Conservation (phyloP, 2,888 invertebrate species). For the Odontocolon sp. region DNA sequence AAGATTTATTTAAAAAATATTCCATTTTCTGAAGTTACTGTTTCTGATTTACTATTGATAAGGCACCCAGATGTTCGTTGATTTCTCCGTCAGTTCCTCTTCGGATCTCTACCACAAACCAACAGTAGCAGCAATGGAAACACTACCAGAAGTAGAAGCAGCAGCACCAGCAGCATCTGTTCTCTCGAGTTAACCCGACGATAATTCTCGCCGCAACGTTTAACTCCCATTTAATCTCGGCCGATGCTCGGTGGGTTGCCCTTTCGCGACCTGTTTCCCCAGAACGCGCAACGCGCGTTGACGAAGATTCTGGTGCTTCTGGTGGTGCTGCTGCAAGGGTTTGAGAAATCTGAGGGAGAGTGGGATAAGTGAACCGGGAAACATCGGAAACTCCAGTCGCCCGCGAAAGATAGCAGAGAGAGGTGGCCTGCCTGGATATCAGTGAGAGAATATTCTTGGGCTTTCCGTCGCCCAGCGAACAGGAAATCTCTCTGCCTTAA, state of each 20-base stretch:
- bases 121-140: too few relatives aligned
- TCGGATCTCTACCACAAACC: too few relatives aligned
- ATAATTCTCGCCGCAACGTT: constrained; percentile 34
- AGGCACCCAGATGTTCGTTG: too few relatives aligned
- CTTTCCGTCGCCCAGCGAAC: constrained; percentile 1
- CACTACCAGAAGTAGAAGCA: constrained; percentile 1
- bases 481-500: constrained; percentile 33
- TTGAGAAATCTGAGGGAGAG: not conserved
- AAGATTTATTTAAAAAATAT: too few relatives aligned
- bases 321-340: not conserved
- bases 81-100: too few relatives aligned
- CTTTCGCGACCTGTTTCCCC: constrained; percentile 26
- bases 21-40: too few relatives aligned
- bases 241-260: constrained; percentile 16
- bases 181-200: constrained; percentile 30
- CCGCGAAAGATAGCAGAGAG: constrained; percentile 39
- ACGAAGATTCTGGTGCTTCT: not conserved
- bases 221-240: constrained; percentile 31
- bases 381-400: constrained; percentile 49
- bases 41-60: too few relatives aligned
- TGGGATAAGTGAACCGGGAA: constrained; percentile 29
- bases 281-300: not conserved
- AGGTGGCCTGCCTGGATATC: constrained; percentile 6
- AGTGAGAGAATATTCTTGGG: constrained; percentile 23
- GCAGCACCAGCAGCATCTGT: constrained; percentile 21